Conservation (phyloP, 2,797 vertebrate genomes). For the Podargus strigoides region DNA sequence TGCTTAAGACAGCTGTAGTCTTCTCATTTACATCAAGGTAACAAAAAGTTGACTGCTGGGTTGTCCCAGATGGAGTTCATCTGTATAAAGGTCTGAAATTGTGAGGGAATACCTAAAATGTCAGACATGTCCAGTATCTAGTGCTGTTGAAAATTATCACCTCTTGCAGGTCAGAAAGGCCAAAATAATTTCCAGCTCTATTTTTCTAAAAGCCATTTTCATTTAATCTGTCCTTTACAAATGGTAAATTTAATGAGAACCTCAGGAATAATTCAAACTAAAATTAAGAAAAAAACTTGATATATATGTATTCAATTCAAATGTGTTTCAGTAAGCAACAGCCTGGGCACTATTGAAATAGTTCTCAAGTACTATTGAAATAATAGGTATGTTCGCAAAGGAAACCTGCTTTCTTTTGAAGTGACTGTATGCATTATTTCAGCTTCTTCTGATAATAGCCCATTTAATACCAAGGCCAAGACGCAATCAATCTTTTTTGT, state of each 20-base stretch:
- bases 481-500: slow-evolving; percentile 63
- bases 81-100: slow-evolving; percentile 16
- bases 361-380: slow-evolving; percentile 63
- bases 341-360: slow-evolving; percentile 57
- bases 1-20: not conserved
- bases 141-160: slow-evolving; percentile 53
- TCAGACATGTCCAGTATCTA: slow-evolving; percentile 1
- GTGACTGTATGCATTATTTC: slow-evolving; percentile 61
- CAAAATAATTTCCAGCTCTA: slow-evolving; percentile 70
- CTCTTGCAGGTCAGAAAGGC: slow-evolving; percentile 58
- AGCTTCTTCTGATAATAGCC: slow-evolving; percentile 59
- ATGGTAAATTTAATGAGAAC: slow-evolving; percentile 71
- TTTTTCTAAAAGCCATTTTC: slow-evolving; percentile 69
- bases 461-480: slow-evolving; percentile 57
- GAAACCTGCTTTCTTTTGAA: slow-evolving; percentile 63
- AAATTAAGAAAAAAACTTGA: slow-evolving; percentile 54
- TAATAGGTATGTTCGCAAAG: slow-evolving; percentile 54
- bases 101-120: slow-evolving; percentile 48
- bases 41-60: slow-evolving; percentile 15
- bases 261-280: slow-evolving; percentile 58
- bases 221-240: slow-evolving; percentile 68
- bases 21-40: slow-evolving; percentile 15
- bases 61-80: slow-evolving; percentile 12
- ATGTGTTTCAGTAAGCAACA: slow-evolving; percentile 66
- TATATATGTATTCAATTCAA: slow-evolving; percentile 56